These are phyloP conservation scores for Prionace glauca DNA, from an alignment of 2,797 vertebrate species.

Conservation along the genomic window DNA sequence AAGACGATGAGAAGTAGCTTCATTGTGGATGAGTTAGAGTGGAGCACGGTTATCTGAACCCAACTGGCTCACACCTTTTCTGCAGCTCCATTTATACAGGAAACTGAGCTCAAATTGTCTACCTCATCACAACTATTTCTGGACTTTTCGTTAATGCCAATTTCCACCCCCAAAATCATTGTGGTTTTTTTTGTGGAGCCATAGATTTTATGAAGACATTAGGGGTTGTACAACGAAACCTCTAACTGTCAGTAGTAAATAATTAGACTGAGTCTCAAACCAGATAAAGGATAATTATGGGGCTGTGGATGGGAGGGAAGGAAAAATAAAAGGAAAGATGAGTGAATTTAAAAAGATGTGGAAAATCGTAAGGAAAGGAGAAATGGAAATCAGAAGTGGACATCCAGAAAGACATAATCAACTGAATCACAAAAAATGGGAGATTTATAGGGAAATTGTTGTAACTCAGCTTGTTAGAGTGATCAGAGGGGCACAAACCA, in stretches of 20 bases:
- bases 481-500: too few relatives aligned
- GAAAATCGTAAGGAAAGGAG: neutral
- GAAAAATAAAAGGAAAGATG: too few relatives aligned
- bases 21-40: neutral
- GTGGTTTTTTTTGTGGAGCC: neutral
- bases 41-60: neutral
- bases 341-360: too few relatives aligned
- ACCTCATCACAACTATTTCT: neutral
- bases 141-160: neutral
- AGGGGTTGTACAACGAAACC: neutral
- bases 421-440: neutral
- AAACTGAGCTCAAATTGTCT: neutral
- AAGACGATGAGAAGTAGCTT: neutral
- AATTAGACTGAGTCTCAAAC: neutral
- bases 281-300: neutral
- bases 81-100: neutral
- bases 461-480: too few relatives aligned
- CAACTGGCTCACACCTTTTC: neutral
- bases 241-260: neutral
- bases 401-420: neutral
- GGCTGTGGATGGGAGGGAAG: neutral
- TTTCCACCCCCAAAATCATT: neutral
- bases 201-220: neutral
- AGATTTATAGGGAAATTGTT: neutral
- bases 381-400: neutral